Percentiles rank a stretch among this genome's conserved stretches.
phyloP scores from a whole-genome alignment of 2,888 invertebrate genomes.

The Protula sp. region DNA sequence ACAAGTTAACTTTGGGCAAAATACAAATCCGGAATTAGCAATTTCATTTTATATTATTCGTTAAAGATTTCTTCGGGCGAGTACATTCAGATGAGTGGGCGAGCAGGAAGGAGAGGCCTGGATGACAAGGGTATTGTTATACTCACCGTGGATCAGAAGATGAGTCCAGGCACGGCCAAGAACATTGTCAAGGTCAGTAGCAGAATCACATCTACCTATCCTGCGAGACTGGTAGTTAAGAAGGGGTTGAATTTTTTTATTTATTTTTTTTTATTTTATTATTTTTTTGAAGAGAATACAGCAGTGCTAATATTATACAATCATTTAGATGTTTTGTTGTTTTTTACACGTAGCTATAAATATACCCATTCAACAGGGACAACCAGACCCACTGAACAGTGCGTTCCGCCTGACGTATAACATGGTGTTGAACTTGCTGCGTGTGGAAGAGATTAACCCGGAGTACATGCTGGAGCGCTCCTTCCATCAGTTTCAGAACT shows the following conservation, averaged over 20 bases:
- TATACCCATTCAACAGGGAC: too few relatives aligned
- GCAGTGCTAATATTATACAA: too few relatives aligned
- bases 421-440: conserved; percentile 92
- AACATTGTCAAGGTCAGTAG: conserved; percentile 53
- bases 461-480: conserved; percentile 98
- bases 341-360: too few relatives aligned
- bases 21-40: neutral
- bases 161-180: conserved; percentile 61
- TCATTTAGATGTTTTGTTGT: too few relatives aligned
- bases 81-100: conserved; percentile 99
- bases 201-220: too few relatives aligned
- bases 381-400: conserved; percentile 94
- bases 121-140: conserved; percentile 96
- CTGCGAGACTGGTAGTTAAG: too few relatives aligned
- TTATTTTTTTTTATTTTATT: neutral
- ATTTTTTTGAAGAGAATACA: too few relatives aligned
- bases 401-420: conserved; percentile 99
- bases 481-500: conserved; percentile 99
- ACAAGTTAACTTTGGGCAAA: neutral
- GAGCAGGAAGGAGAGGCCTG: conserved; percentile 92
- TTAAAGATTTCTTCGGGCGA: conserved; percentile 79
- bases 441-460: conserved; percentile 99
- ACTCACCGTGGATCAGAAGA: conserved; percentile 96
- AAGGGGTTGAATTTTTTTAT: neutral
- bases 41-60: too few relatives aligned